These are phyloP conservation scores for Danio kyathit DNA, from an alignment of 2,797 vertebrate species.

Conservation along the genomic window DNA sequence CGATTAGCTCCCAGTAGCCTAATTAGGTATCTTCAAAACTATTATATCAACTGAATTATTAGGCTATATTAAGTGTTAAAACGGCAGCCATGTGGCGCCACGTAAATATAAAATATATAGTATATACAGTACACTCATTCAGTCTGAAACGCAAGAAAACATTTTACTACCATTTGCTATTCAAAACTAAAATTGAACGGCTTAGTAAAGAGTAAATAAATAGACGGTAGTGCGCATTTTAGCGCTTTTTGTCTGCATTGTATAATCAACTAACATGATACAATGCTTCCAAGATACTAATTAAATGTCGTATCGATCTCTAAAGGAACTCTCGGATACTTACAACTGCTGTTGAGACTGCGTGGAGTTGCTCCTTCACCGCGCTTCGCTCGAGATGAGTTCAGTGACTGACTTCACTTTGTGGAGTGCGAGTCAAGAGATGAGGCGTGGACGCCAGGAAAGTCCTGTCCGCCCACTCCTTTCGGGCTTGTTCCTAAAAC, in stretches of 20 bases:
- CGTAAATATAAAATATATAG: neutral
- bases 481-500: neutral
- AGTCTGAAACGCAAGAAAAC: neutral
- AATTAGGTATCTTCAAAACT: no score
- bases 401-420: neutral
- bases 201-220: neutral
- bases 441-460: neutral
- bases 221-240: no score
- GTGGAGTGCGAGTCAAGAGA: neutral
- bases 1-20: no score
- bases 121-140: neutral
- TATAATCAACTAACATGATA: no score
- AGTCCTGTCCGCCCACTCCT: slow-evolving; percentile 9
- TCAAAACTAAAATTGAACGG: neutral
- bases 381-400: neutral
- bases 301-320: accelerated
- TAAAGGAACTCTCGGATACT: slow-evolving; percentile 3
- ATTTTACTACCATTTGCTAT: neutral
- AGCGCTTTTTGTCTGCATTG: no score
- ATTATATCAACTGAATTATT: no score
- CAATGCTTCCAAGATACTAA: no score
- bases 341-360: slow-evolving; percentile 6
- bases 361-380: neutral
- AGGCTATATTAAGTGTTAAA: no score
- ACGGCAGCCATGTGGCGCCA: no score